Evolutionary conservation across 2,888 invertebrate genomes (phyloP), one percentile per base, ranked within the genome.

Genomic region (Hermaeophaga mercurialis): DNA sequence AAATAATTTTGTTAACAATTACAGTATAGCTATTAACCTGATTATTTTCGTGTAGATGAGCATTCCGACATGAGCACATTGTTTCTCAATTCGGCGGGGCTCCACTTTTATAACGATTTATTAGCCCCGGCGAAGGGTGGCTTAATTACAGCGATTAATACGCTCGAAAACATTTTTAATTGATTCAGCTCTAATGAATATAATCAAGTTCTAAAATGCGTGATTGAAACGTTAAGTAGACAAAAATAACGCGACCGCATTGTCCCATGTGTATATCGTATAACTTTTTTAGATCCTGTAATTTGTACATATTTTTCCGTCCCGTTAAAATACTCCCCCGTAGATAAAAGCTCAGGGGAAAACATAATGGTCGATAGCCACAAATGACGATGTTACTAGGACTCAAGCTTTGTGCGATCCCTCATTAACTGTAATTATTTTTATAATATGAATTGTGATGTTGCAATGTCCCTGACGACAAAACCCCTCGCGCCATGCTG

Each of bases 351-450:
- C 60, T 53, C 58, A 62, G 66, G 65, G 68, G 72, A 71, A 63
- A 62, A 62, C 48, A 59, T 67, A 68, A 74, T 72, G 71, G 73
- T 65, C 67, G 67, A 57, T 68, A 66, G 69, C 68, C 66, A 62
- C 66, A 70, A 72, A 70, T 70, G 70, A 67, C 67, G 66, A 64
- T 63, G 64, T 68, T 68, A 71, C 70, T 70, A 70, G 65, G 70
- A 72, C 68, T 68, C 70, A 66, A 69, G 68, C 66, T 68, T 69
- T 62, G 64, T 67, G 65, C 62, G 59, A 69, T 69, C 70, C 69
- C 70, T 74, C 67, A 72, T 74, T 73, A 72, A 66, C 66, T 64
- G 61, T 70, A 70, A 73, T 73, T 73, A 72, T 70, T 66, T 66
- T 64, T 59, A 57, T 59, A 55, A 49, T 59, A 55, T 59, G 57